Percentiles rank a stretch among this genome's conserved stretches.
Evolutionary conservation across 1,140 invertebrate genomes (phyloP).

Genomic region (Anagrus nilaparvatae): DNA sequence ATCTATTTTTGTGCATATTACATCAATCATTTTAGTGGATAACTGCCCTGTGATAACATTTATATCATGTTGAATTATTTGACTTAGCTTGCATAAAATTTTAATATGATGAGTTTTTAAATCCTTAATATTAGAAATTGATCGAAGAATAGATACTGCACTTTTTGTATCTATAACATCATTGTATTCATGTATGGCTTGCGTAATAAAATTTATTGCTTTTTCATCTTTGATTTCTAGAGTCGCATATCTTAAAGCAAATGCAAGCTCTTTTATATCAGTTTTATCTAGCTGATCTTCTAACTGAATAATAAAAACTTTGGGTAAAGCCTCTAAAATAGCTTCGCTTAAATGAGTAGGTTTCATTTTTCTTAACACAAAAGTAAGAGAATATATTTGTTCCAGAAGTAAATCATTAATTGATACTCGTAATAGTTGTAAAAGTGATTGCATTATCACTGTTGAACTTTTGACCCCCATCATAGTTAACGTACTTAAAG

Average conservation of each 20-base stretch:
- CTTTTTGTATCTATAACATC: too few relatives aligned
- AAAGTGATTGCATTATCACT: constrained; percentile 47
- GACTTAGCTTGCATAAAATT: too few relatives aligned
- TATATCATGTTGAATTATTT: too few relatives aligned
- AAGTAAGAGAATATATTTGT: constrained; percentile 51
- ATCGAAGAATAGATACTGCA: too few relatives aligned
- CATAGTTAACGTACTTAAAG: constrained; percentile 46
- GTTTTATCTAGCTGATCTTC: constrained; percentile 43
- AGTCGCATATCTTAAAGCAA: constrained; percentile 3
- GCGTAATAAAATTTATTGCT: not conserved
- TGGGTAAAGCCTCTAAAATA: constrained; percentile 48
- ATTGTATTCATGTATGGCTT: too few relatives aligned
- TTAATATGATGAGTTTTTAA: too few relatives aligned
- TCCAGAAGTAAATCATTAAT: constrained; percentile 49
- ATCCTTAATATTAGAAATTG: too few relatives aligned
- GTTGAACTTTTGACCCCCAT: constrained; percentile 45
- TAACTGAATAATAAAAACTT: constrained; percentile 50
- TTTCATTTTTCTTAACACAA: constrained; percentile 40
- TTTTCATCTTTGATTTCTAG: not conserved
- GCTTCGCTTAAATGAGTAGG: constrained; percentile 47
- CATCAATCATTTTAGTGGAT: too few relatives aligned
- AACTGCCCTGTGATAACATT: too few relatives aligned
- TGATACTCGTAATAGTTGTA: constrained; percentile 48
- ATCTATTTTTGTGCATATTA: too few relatives aligned
- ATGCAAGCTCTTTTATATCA: constrained; percentile 25